Evolutionary conservation across 1,140 invertebrate species (phyloP), one percentile per base, ranked within the genome.

Genomic region (Manduca sexta): DNA sequence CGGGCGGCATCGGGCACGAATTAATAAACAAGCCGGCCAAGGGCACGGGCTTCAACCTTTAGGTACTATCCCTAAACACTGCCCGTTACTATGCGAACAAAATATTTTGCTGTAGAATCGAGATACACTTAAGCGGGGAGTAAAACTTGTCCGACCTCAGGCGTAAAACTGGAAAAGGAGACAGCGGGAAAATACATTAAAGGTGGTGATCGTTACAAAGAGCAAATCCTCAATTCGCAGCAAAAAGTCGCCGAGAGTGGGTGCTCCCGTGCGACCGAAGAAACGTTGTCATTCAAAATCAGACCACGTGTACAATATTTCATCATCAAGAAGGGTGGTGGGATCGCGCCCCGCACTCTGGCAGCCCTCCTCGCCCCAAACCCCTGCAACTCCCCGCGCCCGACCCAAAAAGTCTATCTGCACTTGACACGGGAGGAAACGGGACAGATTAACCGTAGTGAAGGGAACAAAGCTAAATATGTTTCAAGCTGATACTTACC

Each of bases 251-350:
- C 60, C 63, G 62, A 65, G 71, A 71, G 69, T 74, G 64, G 64
- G 63, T 64, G 52, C 66, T 67, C 66, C 60, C 64, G 67, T 56
- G 69, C 69, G 69, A 60, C 68, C 66, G 71, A 77, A 64, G 70
- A 76, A 88, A 86, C 86, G 86, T 87, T 88, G 88, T 89, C 88
- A 88, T 89, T 89, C 86, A 88, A 85, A 89, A 88, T 89, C 88
- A 88, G 87, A 89, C 88, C 88, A 89, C 88, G 88, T 89, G 88
- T 88, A 87, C 88, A 87, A 89, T 89, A 89, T 89, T 89, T 89
- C 88, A 89, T 89, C 88, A 88, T 89, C 88, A 89, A 70, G 64
- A 57, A 64, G 72, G 77, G 73, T 60, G 73, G 70, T 44, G 48
- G 51, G 17, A 42, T 40, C 56, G 41, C 48, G 48, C 49, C 54